A percentile compares a stretch with the other conserved stretches of the same genome.
These are phyloP conservation scores for Resseliella maxima DNA, from an alignment of 2,888 invertebrate genomes.

Conservation along the genomic window DNA sequence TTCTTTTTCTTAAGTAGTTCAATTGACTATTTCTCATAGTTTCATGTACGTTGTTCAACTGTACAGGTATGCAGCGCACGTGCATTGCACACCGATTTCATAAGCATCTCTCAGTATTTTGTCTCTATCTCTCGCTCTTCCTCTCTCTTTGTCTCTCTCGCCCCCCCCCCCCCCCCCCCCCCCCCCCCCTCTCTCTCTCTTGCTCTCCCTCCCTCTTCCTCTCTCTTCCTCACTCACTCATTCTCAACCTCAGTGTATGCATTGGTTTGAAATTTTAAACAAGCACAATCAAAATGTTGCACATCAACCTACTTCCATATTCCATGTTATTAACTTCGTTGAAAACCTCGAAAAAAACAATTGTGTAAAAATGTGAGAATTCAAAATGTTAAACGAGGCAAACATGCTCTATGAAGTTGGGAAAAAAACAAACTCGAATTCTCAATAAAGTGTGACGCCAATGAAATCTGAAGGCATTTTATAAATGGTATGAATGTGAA, in stretches of 20 bases:
- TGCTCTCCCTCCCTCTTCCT: too few relatives aligned
- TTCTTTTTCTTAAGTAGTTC: not conserved
- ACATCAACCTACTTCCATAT: not conserved
- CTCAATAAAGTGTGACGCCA: not conserved
- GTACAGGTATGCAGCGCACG: not conserved
- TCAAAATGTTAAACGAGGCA: not conserved
- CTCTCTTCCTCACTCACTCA: too few relatives aligned
- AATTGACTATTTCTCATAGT: not conserved
- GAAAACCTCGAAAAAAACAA: not conserved
- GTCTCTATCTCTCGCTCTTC: too few relatives aligned
- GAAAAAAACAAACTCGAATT: not conserved
- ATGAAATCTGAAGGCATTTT: not conserved
- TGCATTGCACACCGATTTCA: not conserved
- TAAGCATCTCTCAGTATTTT: not conserved
- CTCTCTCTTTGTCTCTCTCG: too few relatives aligned
- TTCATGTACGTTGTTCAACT: not conserved
- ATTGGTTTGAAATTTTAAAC: not conserved
- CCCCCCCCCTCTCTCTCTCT: too few relatives aligned
- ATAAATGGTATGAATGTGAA: not conserved
- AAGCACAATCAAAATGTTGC: conserved; percentile 25
- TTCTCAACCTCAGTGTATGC: not conserved
- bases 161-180: too few relatives aligned
- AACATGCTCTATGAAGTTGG: not conserved
- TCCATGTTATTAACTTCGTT: not conserved
- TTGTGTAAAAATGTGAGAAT: not conserved